Evolutionary conservation across 1,140 invertebrate species (phyloP).

Genomic region (Uloborus diversus): DNA sequence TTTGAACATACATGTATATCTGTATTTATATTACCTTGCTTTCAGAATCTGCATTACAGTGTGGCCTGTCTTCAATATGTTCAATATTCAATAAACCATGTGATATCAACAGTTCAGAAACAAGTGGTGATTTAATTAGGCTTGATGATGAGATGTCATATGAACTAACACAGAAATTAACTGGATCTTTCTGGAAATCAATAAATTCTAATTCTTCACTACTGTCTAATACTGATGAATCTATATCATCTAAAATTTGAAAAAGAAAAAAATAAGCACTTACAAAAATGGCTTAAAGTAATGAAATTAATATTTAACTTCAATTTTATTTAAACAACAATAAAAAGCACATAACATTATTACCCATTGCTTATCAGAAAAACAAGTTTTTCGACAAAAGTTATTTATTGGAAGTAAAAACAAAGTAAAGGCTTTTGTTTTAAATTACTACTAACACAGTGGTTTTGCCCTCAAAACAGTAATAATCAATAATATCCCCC

Average conservation of each 20-base stretch:
- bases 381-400: not conserved
- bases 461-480: too few species aligned
- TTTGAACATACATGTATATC: too few species aligned
- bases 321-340: not conserved
- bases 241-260: not conserved
- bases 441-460: too few species aligned
- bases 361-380: not conserved
- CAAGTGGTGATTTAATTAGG: constrained; percentile 46
- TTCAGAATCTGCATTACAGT: constrained; percentile 19
- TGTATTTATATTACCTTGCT: constrained; percentile 39
- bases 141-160: constrained; percentile 48
- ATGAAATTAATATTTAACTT: not conserved
- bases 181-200: not conserved
- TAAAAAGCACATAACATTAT: not conserved
- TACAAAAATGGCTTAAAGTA: not conserved
- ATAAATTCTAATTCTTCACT: constrained; percentile 16
- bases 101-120: constrained; percentile 32
- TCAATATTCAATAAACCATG: constrained; percentile 43
- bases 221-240: constrained; percentile 20
- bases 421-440: too few species aligned
- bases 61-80: constrained; percentile 13
- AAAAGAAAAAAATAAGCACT: not conserved
- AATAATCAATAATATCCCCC: too few species aligned
- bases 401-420: not conserved
- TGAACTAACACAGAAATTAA: constrained; percentile 17